Evolutionary conservation across 2,888 invertebrate genomes (phyloP).

Genomic region (Agriopis leucophaearia): DNA sequence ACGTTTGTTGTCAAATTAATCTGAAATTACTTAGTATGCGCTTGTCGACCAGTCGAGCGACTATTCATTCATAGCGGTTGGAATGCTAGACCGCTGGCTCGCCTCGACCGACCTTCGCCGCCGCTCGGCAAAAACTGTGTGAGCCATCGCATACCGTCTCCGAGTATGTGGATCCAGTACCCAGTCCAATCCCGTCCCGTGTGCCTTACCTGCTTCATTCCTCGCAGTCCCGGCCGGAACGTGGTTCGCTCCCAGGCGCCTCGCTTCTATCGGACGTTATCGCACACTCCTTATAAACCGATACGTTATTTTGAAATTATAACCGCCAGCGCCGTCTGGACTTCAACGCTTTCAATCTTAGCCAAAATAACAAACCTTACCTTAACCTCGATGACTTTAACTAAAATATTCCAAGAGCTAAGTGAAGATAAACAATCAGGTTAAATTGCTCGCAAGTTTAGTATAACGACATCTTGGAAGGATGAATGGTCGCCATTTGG

Average conservation of each 20-base stretch:
- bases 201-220: conserved; percentile 58
- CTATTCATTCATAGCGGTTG: conserved; percentile 85
- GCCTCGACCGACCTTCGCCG: conserved; percentile 79
- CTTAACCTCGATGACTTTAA: too few species aligned
- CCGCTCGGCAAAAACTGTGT: conserved; percentile 67
- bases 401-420: conserved; percentile 48
- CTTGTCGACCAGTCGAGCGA: conserved; percentile 76
- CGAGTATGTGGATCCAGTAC: conserved; percentile 70
- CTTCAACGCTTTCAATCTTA: conserved; percentile 1
- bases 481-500: conserved; percentile 55
- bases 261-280: conserved; percentile 17
- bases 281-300: conserved; percentile 16
- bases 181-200: conserved; percentile 36
- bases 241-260: background rate
- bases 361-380: conserved; percentile 17
- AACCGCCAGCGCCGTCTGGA: conserved; percentile 15
- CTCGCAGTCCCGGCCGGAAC: conserved; percentile 13
- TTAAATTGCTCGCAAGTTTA: conserved; percentile 53
- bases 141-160: conserved; percentile 64
- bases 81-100: conserved; percentile 83
- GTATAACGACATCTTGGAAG: conserved; percentile 50
- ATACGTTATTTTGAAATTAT: conserved; percentile 26
- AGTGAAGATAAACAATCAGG: conserved; percentile 49
- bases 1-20: conserved; percentile 86
- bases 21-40: conserved; percentile 81